Base-by-base conservation (phyloP, 1,140 invertebrate species). In the Tetramorium alpestre region DNA sequence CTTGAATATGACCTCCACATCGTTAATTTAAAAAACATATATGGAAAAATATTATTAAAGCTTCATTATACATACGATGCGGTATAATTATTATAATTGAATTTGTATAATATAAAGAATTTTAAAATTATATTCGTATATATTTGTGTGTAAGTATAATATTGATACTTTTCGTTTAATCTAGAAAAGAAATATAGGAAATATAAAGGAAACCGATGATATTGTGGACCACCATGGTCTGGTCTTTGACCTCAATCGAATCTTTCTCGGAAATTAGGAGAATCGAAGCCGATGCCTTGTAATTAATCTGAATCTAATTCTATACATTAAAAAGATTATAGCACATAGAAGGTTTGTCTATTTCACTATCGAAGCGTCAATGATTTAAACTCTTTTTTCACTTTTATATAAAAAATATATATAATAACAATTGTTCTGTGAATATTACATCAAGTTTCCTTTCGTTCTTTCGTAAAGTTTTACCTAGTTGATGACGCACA, bases 181-280 rank as follows among this genome's bases (percentile, higher is more conserved):
- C 16, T 44, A 64, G 13, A 58, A 38, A 3, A 33, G 33, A 33
- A 33, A 33, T 33, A 33, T 33, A 73, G 13, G n/a, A 60, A 75
- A 44, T 33, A 33, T 33, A 33, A 33, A 33, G 33, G 16, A 22
- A 25, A 22, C 18, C 51, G 64, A 41, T 33, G 25, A 18, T 69
- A 73, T 82, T 22, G 41, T 22, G n/a, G 25, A 11, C 11, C 16
- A 49, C 16, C 13, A 38, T 47, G 16, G 18, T 62, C 38, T 75
- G 80, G 80, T 84, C 80, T 84, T 84, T 84, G 80, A 84, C 80
- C 41, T 41, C 41, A 60, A 73, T 73, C 80, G 67, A 73, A 84
- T 60, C 54, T 56, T 84, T 84, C 69, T 49, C 41, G 13, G 80
- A 84, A 84, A 84, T 84, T 84, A 75, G 69, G 41, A 60, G 38